Evolutionary conservation across 1,140 invertebrate genomes (phyloP).

Genomic region (Agrilus planipennis): DNA sequence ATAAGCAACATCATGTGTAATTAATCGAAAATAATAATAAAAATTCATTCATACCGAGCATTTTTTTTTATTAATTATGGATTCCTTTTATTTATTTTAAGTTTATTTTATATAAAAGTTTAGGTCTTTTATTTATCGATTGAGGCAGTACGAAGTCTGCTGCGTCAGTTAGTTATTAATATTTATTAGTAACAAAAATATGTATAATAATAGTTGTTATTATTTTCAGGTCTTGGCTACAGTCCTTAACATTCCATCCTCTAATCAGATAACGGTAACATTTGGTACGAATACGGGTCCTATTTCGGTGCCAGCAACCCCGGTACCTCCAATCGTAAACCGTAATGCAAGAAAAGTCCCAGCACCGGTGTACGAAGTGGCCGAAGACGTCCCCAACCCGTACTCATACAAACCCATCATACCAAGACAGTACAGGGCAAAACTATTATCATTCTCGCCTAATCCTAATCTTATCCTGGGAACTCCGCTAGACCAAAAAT

Average conservation of each 20-base stretch:
- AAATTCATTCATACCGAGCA: no score
- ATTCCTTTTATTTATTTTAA: no score
- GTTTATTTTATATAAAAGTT: no score
- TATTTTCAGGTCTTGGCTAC: not conserved
- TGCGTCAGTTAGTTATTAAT: no score
- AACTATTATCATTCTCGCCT: slow-evolving; percentile 23
- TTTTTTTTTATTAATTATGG: no score
- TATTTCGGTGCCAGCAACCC: slow-evolving; percentile 21
- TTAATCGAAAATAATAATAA: no score
- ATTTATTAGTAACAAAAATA: no score
- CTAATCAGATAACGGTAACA: slow-evolving; percentile 27
- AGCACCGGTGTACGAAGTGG: slow-evolving; percentile 28
- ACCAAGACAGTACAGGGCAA: slow-evolving; percentile 28
- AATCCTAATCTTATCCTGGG: slow-evolving; percentile 27
- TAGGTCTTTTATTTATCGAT: no score
- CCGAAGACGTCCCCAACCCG: slow-evolving; percentile 29
- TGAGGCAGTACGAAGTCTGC: no score
- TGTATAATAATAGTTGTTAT: no score
- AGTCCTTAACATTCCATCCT: slow-evolving; percentile 3
- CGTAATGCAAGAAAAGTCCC: slow-evolving; percentile 19
- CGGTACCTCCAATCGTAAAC: slow-evolving; percentile 10
- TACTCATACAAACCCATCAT: slow-evolving; percentile 22
- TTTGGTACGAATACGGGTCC: slow-evolving; percentile 27
- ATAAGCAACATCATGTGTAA: no score
- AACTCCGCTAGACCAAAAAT: slow-evolving; percentile 27